Evolutionary conservation across 2,113 vertebrate genomes (phyloP).

Genomic region (Arenaria interpres): DNA sequence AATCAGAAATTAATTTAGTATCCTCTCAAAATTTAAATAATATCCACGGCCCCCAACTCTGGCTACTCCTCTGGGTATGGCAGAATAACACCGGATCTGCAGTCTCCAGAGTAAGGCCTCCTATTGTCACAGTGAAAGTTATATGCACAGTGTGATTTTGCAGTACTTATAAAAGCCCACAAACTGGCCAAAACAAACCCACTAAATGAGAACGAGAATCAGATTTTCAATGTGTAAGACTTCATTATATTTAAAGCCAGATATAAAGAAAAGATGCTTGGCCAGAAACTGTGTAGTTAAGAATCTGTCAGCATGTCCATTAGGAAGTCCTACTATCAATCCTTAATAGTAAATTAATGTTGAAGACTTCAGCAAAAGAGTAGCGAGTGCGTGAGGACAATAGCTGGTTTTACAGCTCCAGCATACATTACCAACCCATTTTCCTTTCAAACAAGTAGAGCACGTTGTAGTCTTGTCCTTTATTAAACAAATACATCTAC

Average conservation of each 20-base stretch:
- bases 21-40: conserved; percentile 10
- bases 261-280: conserved; percentile 1
- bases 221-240: conserved; percentile 20
- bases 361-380: neutral
- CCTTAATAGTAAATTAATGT: neutral
- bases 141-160: conserved; percentile 2
- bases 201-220: conserved; percentile 10
- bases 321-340: neutral
- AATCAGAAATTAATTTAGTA: conserved; percentile 38
- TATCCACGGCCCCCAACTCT: neutral
- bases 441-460: neutral
- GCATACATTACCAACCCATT: neutral
- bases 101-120: neutral
- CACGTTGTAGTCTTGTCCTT: neutral
- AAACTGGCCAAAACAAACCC: conserved; percentile 20
- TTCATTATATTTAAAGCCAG: neutral
- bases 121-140: conserved; percentile 10
- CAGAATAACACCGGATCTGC: neutral
- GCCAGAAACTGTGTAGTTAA: conserved; percentile 8
- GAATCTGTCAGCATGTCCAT: neutral
- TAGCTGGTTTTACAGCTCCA: neutral
- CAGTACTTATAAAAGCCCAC: neutral
- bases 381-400: neutral
- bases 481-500: neutral
- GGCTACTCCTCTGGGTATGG: neutral